Evolutionary conservation across 92 coral and sea anemone species (phyloP).

Genomic region (Paragorgia papillata): DNA sequence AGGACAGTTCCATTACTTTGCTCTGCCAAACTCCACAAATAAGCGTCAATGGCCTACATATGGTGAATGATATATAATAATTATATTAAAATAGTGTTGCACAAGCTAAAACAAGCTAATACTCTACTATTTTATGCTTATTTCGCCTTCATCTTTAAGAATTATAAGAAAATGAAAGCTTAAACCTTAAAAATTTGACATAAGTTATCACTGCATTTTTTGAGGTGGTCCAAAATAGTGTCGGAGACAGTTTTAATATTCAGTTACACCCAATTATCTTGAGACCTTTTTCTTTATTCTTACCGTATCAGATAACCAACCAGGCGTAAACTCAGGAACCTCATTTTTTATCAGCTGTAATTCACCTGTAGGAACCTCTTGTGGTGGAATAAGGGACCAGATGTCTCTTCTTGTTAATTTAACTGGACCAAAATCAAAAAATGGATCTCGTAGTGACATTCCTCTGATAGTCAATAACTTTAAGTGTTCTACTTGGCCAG

Average conservation of each 20-base stretch:
- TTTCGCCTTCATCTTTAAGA: too few relatives aligned
- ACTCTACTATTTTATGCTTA: too few relatives aligned
- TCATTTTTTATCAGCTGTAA: conserved; percentile 19
- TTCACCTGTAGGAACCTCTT: conserved; percentile 36
- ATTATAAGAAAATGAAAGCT: too few relatives aligned
- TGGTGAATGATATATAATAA: not conserved
- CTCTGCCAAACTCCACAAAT: too few relatives aligned
- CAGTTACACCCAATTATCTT: too few relatives aligned
- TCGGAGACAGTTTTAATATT: not conserved
- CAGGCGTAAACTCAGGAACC: conserved; percentile 45
- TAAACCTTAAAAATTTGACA: too few relatives aligned
- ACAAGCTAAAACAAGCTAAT: not conserved
- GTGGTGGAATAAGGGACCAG: conserved; percentile 51
- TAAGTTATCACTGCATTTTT: too few relatives aligned
- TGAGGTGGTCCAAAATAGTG: too few relatives aligned
- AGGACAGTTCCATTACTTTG: conserved; percentile 25
- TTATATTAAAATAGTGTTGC: too few relatives aligned
- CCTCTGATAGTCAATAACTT: conserved; percentile 3
- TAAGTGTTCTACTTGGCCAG: too few relatives aligned
- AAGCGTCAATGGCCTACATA: not conserved
- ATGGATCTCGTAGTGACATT: not conserved
- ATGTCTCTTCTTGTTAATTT: too few relatives aligned
- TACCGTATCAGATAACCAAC: conserved; percentile 63
- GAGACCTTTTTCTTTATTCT: not conserved
- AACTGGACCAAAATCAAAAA: conserved; percentile 29